phyloP scores from a whole-genome alignment of 2,888 invertebrate genomes.

The Cheilosia scutellata region DNA sequence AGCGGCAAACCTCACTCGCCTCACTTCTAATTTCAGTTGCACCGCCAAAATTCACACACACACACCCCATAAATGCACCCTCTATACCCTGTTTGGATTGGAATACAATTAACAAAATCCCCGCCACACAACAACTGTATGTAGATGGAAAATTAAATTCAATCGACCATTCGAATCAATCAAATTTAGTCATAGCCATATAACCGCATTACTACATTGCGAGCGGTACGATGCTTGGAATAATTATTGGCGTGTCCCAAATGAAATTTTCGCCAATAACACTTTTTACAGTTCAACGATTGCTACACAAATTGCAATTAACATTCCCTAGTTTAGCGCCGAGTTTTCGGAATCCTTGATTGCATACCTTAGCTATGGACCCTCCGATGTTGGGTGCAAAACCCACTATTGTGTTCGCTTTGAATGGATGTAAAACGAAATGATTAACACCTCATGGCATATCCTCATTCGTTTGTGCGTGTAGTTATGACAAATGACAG shows the following conservation, averaged over 20 bases:
- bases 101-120: conserved; percentile 60
- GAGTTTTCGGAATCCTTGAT: conserved; percentile 44
- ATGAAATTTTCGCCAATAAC: conserved; percentile 48
- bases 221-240: background rate
- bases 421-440: conserved; percentile 36
- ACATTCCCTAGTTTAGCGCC: conserved; percentile 28
- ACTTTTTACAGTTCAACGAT: conserved; percentile 56
- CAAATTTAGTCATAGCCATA: conserved; percentile 29
- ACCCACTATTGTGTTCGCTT: too few species aligned
- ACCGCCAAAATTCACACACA: background rate
- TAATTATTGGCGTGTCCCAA: conserved; percentile 37
- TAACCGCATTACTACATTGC: conserved; percentile 32
- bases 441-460: conserved; percentile 59
- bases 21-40: background rate
- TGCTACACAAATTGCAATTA: conserved; percentile 57
- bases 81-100: background rate
- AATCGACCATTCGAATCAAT: conserved; percentile 49
- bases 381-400: conserved; percentile 9
- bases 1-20: background rate
- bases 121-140: conserved; percentile 39
- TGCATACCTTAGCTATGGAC: conserved; percentile 11
- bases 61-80: background rate
- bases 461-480: conserved; percentile 61
- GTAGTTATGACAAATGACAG: conserved; percentile 62
- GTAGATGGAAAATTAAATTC: conserved; percentile 68